Evolutionary conservation across 1,140 invertebrate species (phyloP).

Genomic region (Aphaenogaster rudis): DNA sequence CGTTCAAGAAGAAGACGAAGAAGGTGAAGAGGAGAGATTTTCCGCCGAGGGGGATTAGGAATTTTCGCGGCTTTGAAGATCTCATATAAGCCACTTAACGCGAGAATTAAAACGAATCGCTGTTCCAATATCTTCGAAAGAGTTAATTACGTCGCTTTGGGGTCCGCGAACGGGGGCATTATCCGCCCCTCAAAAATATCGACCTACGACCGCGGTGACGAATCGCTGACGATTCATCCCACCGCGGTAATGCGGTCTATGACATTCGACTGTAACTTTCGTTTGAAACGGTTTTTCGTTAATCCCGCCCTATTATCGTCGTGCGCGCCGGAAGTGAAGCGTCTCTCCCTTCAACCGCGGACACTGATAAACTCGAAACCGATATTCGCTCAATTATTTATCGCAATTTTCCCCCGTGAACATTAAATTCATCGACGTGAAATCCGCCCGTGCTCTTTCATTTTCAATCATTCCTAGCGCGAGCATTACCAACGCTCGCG

Average conservation of each 20-base stretch:
- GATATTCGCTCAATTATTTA: conserved; percentile 24
- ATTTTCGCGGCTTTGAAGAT: conserved; percentile 46
- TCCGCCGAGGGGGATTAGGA: conserved; percentile 7
- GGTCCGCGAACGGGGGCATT: conserved; percentile 4
- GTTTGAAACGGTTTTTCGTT: conserved; percentile 42
- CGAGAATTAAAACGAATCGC: conserved; percentile 54
- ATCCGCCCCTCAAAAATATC: conserved; percentile 36
- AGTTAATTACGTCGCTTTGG: conserved; percentile 54
- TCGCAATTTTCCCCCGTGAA: neutral
- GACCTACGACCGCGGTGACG: conserved; percentile 5
- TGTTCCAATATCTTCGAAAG: conserved; percentile 34
- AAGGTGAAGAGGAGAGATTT: conserved; percentile 28
- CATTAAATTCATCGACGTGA: neutral
- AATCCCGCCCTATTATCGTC: conserved; percentile 37
- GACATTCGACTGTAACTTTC: conserved; percentile 9
- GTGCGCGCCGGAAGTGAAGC: neutral
- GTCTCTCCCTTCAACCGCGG: neutral
- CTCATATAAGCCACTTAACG: conserved; percentile 60
- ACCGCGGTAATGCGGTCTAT: conserved; percentile 13
- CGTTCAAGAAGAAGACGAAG: conserved; percentile 10
- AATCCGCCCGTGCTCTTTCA: neutral
- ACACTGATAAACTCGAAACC: conserved; percentile 24
- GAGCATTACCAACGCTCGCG: neutral
- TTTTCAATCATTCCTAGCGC: neutral
- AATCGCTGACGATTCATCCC: conserved; percentile 33